A percentile compares a stretch with the other conserved stretches of the same genome.
These are phyloP conservation scores for Chaetops frenatus DNA, from an alignment of 2,113 vertebrate species.

Conservation along the genomic window DNA sequence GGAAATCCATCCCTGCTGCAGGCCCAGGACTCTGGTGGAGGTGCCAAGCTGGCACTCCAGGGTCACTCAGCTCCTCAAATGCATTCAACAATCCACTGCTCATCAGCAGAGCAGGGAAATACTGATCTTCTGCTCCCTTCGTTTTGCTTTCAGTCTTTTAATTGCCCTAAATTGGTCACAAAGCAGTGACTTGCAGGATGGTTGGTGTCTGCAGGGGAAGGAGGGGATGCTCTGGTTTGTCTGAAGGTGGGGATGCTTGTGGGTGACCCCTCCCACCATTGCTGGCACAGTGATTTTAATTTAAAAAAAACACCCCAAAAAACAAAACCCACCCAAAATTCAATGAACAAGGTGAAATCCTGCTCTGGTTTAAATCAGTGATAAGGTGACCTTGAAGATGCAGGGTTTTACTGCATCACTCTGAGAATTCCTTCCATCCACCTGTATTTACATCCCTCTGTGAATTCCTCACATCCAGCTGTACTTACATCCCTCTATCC, in stretches of 20 bases:
- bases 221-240: not conserved
- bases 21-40: not conserved
- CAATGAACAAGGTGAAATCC: not conserved
- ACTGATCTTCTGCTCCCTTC: not conserved
- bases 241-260: not conserved
- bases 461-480: not conserved
- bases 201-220: not conserved
- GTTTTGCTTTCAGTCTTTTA: not conserved
- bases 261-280: not conserved
- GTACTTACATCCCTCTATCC: not conserved
- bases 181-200: not conserved
- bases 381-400: not conserved
- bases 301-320: not conserved
- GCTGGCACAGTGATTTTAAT: not conserved
- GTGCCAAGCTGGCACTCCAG: not conserved
- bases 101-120: not conserved
- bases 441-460: not conserved
- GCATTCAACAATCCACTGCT: not conserved
- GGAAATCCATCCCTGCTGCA: not conserved
- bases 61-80: not conserved
- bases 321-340: too few relatives aligned
- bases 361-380: not conserved
- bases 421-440: not conserved
- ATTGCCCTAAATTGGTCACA: not conserved
- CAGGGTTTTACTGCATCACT: not conserved